Conservation (phyloP, 2,797 vertebrate species). For the Chaetophractus vellerosus region DNA sequence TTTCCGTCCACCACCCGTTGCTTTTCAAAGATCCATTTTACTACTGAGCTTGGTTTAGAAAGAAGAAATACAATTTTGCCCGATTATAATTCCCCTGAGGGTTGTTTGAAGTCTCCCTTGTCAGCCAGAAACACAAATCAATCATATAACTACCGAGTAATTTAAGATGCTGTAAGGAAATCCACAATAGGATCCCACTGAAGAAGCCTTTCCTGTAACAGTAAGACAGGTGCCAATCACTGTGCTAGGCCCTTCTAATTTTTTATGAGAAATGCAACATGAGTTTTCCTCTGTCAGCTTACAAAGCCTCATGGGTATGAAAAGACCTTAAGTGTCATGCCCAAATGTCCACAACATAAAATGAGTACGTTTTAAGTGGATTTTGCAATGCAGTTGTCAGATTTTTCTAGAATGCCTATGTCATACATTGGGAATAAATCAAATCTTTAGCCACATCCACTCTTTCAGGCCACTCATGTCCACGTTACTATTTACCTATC, state of each 20-base stretch:
- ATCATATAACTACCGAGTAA: constrained; percentile 47
- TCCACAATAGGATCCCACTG: constrained; percentile 40
- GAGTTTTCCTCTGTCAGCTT: constrained; percentile 34
- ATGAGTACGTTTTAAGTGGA: constrained; percentile 37
- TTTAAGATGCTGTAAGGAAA: constrained; percentile 72
- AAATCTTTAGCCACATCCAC: constrained; percentile 7
- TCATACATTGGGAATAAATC: neutral
- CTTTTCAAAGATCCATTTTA: constrained; percentile 58
- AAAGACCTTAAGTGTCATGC: neutral
- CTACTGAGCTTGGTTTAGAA: constrained; percentile 21
- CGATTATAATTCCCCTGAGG: constrained; percentile 61
- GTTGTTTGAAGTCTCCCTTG: constrained; percentile 66
- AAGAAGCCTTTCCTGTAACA: constrained; percentile 72
- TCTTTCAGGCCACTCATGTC: neutral
- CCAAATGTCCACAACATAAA: constrained; percentile 47
- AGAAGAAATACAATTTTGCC: constrained; percentile 72
- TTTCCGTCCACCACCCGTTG: neutral
- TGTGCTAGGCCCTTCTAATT: neutral
- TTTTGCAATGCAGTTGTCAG: constrained; percentile 1
- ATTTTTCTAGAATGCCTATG: neutral
- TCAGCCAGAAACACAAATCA: constrained; percentile 66
- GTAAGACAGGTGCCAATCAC: constrained; percentile 52
- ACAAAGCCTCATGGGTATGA: neutral
- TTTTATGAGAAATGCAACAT: constrained; percentile 65
- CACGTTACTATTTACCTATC: neutral